phyloP scores from a whole-genome alignment of 1,140 invertebrate genomes.

The Sarcophaga peregrina region DNA sequence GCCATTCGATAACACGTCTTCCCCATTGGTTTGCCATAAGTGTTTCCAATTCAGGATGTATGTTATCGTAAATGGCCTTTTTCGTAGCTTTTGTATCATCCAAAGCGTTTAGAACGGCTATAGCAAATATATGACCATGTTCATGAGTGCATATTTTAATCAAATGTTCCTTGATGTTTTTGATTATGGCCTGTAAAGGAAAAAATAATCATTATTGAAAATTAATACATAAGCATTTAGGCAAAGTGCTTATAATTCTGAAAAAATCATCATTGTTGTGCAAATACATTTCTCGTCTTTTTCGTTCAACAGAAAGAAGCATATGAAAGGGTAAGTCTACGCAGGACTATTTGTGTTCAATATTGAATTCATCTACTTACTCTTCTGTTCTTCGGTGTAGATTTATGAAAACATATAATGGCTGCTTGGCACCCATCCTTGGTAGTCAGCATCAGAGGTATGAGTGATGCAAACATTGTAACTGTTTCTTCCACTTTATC shows the following conservation, averaged over 20 bases:
- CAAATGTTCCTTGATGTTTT: slow-evolving; percentile 87
- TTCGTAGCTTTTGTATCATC: slow-evolving; percentile 93
- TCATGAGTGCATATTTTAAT: slow-evolving; percentile 85
- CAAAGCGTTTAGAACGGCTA: slow-evolving; percentile 88
- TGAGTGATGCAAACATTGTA: slow-evolving; percentile 74
- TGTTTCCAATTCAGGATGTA: slow-evolving; percentile 78
- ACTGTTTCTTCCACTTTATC: slow-evolving; percentile 75
- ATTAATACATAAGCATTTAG: neutral
- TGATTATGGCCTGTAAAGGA: slow-evolving; percentile 73
- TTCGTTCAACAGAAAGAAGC: no score
- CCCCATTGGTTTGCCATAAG: slow-evolving; percentile 81
- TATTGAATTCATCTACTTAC: slow-evolving; percentile 48
- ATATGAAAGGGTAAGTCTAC: no score
- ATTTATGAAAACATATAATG: slow-evolving; percentile 83
- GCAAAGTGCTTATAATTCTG: no score
- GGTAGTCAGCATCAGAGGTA: slow-evolving; percentile 85
- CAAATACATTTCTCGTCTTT: neutral
- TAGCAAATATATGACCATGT: slow-evolving; percentile 84
- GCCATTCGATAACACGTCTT: slow-evolving; percentile 80
- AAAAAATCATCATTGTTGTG: slow-evolving; percentile 1
- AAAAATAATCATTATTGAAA: slow-evolving; percentile 30
- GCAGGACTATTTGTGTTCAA: no score
- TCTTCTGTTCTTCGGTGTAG: slow-evolving; percentile 63
- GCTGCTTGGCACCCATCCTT: slow-evolving; percentile 83
- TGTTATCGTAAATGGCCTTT: slow-evolving; percentile 82